These are phyloP conservation scores for Poecilia picta DNA, from an alignment of 2,797 vertebrate species.

Conservation along the genomic window DNA sequence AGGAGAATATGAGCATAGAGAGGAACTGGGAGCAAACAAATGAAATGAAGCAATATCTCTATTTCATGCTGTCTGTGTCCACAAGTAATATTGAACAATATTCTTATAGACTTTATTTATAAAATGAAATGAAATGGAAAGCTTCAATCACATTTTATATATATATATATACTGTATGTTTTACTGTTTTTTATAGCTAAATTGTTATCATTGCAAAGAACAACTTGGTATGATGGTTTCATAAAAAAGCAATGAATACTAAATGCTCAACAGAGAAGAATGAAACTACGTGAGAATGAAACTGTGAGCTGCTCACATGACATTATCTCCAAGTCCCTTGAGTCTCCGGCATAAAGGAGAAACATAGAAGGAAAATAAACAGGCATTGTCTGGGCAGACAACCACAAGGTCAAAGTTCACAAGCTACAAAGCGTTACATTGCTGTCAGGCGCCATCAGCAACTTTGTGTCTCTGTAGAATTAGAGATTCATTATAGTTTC, in stretches of 20 bases:
- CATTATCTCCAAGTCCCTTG: constrained; percentile 40
- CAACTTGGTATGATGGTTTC: not conserved
- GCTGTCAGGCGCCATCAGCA: constrained; percentile 15
- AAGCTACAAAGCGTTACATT: constrained; percentile 44
- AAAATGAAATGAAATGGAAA: constrained; percentile 6
- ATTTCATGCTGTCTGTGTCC: constrained; percentile 34
- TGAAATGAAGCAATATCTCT: constrained; percentile 30
- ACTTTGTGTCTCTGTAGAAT: not conserved
- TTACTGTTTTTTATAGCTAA: no score
- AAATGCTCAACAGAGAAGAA: constrained; percentile 8
- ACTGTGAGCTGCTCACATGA: constrained; percentile 48
- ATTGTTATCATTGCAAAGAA: not conserved
- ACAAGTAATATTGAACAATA: constrained; percentile 48
- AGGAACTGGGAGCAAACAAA: not conserved
- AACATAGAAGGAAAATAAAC: constrained; percentile 37
- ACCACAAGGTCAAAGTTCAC: constrained; percentile 44
- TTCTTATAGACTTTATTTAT: constrained; percentile 14
- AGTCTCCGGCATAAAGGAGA: constrained; percentile 37
- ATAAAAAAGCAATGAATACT: not conserved
- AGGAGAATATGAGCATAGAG: constrained; percentile 10
- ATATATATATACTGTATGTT: not conserved
- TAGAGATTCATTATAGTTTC: not conserved
- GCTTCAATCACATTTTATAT: not conserved
- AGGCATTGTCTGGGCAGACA: constrained; percentile 24
- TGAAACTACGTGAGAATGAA: constrained; percentile 1